These are phyloP conservation scores for Selenia dentaria DNA, from an alignment of 2,888 invertebrate species.

Conservation along the genomic window DNA sequence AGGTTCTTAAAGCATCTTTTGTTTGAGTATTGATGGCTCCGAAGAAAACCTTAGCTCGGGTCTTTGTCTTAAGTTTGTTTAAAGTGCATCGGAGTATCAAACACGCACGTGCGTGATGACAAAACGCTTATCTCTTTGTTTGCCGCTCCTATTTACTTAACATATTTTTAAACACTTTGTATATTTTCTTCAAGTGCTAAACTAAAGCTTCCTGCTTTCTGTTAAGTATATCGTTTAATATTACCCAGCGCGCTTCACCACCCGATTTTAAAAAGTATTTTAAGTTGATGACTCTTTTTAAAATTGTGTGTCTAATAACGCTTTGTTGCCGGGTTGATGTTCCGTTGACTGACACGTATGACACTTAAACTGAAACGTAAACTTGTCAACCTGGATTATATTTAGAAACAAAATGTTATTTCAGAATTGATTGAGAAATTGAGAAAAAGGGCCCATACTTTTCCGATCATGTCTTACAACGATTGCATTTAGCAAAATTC, in stretches of 20 bases:
- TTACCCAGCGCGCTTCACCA: background rate
- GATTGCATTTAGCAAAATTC: slow-evolving; percentile 26
- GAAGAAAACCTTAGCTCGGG: slow-evolving; percentile 18
- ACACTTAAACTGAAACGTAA: too few species aligned
- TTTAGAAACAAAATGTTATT: slow-evolving; percentile 52
- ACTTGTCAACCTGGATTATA: slow-evolving; percentile 43
- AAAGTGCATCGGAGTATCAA: slow-evolving; percentile 46
- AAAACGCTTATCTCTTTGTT: slow-evolving; percentile 63
- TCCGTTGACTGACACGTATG: slow-evolving; percentile 47
- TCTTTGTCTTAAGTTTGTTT: slow-evolving; percentile 33
- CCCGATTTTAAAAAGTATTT: slow-evolving; percentile 35
- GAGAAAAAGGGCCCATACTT: slow-evolving; percentile 8
- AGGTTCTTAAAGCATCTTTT: slow-evolving; percentile 39
- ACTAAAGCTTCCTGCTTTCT: too few species aligned
- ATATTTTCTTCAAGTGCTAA: slow-evolving; percentile 26
- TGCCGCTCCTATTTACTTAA: slow-evolving; percentile 51
- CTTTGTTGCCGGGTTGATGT: slow-evolving; percentile 49
- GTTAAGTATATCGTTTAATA: too few species aligned
- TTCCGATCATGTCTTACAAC: slow-evolving; percentile 10
- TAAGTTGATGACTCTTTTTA: slow-evolving; percentile 42
- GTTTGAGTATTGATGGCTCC: slow-evolving; percentile 31
- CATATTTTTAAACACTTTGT: slow-evolving; percentile 44
- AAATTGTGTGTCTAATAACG: slow-evolving; percentile 41
- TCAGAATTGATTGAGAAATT: slow-evolving; percentile 46
- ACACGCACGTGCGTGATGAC: slow-evolving; percentile 66